Conservation (phyloP, 1,140 invertebrate species). For the Dendrolimus kikuchii region DNA sequence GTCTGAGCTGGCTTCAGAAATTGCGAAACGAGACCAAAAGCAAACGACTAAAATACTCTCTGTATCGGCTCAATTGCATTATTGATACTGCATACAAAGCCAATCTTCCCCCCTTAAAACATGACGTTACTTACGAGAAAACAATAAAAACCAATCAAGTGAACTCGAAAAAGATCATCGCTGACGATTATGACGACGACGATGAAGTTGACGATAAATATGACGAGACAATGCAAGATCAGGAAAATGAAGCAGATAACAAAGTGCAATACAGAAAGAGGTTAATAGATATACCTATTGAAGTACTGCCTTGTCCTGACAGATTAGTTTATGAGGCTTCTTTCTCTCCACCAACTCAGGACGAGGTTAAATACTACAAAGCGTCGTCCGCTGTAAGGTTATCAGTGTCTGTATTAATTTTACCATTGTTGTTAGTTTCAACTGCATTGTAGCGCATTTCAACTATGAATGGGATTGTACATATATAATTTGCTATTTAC, state of each 20-base stretch:
- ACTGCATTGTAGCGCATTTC: constrained; percentile 12
- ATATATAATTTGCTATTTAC: background rate
- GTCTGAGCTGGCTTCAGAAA: constrained; percentile 82
- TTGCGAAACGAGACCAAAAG: constrained; percentile 82
- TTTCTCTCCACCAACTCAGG: constrained; percentile 64
- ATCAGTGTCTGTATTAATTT: constrained; percentile 15
- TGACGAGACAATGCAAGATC: constrained; percentile 57
- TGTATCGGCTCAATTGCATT: constrained; percentile 78
- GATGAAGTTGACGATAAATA: constrained; percentile 44
- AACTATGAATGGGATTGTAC: constrained; percentile 9
- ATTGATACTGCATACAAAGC: constrained; percentile 67
- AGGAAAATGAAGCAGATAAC: constrained; percentile 34
- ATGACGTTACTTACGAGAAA: constrained; percentile 21
- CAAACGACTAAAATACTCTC: constrained; percentile 74
- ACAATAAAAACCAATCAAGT: constrained; percentile 21
- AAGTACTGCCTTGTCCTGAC: constrained; percentile 78
- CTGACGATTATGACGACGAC: constrained; percentile 40
- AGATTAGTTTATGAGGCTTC: constrained; percentile 71
- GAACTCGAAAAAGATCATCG: constrained; percentile 22
- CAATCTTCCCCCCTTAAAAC: constrained; percentile 26
- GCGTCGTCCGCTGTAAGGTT: constrained; percentile 30
- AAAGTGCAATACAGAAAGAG: constrained; percentile 54
- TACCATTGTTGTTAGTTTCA: constrained; percentile 8
- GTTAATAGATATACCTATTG: constrained; percentile 75
- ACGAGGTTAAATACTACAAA: constrained; percentile 65